Evolutionary conservation across 2,113 vertebrate species (phyloP), one percentile per base, ranked within the genome.

Genomic region (Diphyllodes magnificus): DNA sequence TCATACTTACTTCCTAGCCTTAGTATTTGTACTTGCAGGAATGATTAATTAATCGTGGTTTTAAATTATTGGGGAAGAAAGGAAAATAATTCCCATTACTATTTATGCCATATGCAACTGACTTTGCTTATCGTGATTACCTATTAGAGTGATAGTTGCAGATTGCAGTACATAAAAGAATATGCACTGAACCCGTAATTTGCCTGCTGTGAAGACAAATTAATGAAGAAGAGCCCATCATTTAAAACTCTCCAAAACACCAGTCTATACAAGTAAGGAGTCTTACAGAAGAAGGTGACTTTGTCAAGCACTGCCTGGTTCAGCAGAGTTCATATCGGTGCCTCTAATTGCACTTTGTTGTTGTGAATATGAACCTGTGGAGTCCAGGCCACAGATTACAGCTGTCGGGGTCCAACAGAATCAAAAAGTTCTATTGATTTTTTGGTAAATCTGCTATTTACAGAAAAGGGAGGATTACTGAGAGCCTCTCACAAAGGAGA

Each of bases 391-490:
- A 84, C 21, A 89, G 23, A 82, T 76, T 71, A 78, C 23, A 92
- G 69, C n/a, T 12, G 6, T 87, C 40, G 65, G 64, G 56, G 56
- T 72, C 77, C 47, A n/a, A 49, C 7, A 39, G 78, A 95, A 95
- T 68, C 9, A 91, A 88, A 96, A 79, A 27, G 5, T 54, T 82
- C 18, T 88, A 93, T 86, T 89, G 44, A 73, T 89, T 82, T 96
- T 61, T 60, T 60, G 25, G 22, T 47, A 94, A 73, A 96, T 53
- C 40, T 35, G 45, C 30, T 90, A 66, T 91, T 94, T 90, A 87
- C 63, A 87, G 85, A 82, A 93, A 85, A 95, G 88, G 27, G 20
- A 56, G 42, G 84, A 64, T 97, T 97, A 72, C 44, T 88, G 25
- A 37, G 76, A 93, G 35, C 22, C 28, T 79, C 45, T 92, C 44